Base-by-base conservation (phyloP, 2,113 vertebrate genomes). In the Canis aureus region DNA sequence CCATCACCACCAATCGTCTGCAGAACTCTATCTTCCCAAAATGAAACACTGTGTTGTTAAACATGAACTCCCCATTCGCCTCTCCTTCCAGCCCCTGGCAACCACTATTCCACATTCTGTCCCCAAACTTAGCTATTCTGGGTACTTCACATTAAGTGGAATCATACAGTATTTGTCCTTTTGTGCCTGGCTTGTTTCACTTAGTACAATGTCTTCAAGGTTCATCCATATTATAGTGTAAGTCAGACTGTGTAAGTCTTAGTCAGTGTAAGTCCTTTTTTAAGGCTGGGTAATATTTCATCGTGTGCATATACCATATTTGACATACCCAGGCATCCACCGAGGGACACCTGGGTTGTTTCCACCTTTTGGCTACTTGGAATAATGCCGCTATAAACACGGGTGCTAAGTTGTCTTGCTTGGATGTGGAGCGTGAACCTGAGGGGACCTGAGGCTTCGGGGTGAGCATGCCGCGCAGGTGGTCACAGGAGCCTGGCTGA, bases 361-460 rank as follows among this genome's bases (percentile, higher is more conserved):
- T 57, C 35, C 12, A 25, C 71, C 60, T 55, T 73, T 55, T 22
- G 64, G 64, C 38, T 69, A 35, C 11, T 11, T 25, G 29, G 66
- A 55, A 29, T 62, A 11, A 51, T 8, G 55, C 76, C 11, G 23
- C 64, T 27, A 4, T 51, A 55, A 89, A 62, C 43, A 16, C 0
- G 0, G 17, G n/a, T 6, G 8, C 9, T 27, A 66, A 86, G 29
- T 22, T 2, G 0, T 81, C 59, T 49, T 66, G 49, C 78, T 32
- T 35, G 8, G 2, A 8, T 38, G 0, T 5, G 55, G 66, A n/a
- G 13, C 0, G 6, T 17, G 11, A 62, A 23, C 16, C 8, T 3
- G 27, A 64, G 43, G 73, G 0, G 29, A 19, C 51, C 22, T 3
- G 51, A 51, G 35, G 74, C 74, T n/a, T 55, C 25, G 55, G 57